phyloP scores from a whole-genome alignment of 2,888 invertebrate genomes.

The Spisula subtruncata region DNA sequence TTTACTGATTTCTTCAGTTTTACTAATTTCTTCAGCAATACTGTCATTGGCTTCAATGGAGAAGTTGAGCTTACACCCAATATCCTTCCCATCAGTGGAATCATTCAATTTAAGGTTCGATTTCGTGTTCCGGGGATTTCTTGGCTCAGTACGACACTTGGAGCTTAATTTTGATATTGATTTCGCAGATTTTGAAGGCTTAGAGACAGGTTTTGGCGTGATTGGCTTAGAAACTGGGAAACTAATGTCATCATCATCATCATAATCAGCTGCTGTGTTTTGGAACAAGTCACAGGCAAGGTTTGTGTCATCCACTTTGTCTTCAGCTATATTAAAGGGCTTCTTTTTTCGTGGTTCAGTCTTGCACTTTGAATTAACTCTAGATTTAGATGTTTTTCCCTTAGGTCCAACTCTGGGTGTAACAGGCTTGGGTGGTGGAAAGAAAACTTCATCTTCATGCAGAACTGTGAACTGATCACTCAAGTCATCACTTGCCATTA shows the following conservation, averaged over 20 bases:
- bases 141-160: constrained; percentile 7
- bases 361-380: constrained; percentile 31
- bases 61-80: constrained; percentile 2
- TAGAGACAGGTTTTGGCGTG: not conserved
- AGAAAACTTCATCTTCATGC: constrained; percentile 19
- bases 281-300: constrained; percentile 28
- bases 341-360: constrained; percentile 53
- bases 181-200: not conserved
- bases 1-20: not conserved
- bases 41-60: not conserved
- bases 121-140: not conserved
- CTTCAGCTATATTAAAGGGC: constrained; percentile 28
- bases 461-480: constrained; percentile 56
- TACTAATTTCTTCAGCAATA: too few species aligned
- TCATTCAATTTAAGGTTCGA: not conserved
- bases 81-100: not conserved
- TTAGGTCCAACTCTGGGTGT: constrained; percentile 56
- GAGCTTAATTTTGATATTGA: not conserved
- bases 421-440: constrained; percentile 59
- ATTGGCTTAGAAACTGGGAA: not conserved
- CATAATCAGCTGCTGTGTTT: not conserved
- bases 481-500: constrained; percentile 70
- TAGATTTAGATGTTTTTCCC: constrained; percentile 21
- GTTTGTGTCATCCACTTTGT: constrained; percentile 8
- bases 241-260: constrained; percentile 15